phyloP scores from a whole-genome alignment of 2,888 invertebrate genomes.

The Trachelus iudaicus region DNA sequence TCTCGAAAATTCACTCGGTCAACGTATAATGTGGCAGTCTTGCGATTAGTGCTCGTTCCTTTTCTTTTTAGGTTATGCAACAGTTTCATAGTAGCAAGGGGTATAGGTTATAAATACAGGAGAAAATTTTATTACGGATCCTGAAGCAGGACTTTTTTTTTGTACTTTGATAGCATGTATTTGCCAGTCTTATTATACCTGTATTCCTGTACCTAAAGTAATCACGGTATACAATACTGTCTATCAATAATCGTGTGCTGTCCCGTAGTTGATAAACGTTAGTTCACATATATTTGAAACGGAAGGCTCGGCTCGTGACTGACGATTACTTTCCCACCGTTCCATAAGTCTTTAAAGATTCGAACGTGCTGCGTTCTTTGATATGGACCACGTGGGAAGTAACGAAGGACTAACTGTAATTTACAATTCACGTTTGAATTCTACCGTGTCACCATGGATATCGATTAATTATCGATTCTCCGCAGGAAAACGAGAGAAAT shows the following conservation, averaged over 20 bases:
- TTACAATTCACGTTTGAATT: not conserved
- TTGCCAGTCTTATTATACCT: not conserved
- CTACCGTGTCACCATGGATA: not conserved
- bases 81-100: not conserved
- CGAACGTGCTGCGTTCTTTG: not conserved
- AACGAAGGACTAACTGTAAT: not conserved
- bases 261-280: constrained; percentile 20
- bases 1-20: not conserved
- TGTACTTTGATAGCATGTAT: not conserved
- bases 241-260: not conserved
- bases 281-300: constrained; percentile 16
- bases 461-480: not conserved
- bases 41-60: not conserved
- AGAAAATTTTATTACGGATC: not conserved
- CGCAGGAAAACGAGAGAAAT: too few relatives aligned
- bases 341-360: not conserved
- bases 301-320: not conserved
- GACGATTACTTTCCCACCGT: not conserved
- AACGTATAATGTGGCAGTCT: not conserved
- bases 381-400: not conserved
- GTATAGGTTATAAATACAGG: not conserved
- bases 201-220: not conserved
- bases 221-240: not conserved
- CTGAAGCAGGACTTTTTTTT: not conserved
- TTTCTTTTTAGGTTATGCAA: not conserved